Evolutionary conservation across 2,113 vertebrate species (phyloP).

Genomic region (Rallus limicola): DNA sequence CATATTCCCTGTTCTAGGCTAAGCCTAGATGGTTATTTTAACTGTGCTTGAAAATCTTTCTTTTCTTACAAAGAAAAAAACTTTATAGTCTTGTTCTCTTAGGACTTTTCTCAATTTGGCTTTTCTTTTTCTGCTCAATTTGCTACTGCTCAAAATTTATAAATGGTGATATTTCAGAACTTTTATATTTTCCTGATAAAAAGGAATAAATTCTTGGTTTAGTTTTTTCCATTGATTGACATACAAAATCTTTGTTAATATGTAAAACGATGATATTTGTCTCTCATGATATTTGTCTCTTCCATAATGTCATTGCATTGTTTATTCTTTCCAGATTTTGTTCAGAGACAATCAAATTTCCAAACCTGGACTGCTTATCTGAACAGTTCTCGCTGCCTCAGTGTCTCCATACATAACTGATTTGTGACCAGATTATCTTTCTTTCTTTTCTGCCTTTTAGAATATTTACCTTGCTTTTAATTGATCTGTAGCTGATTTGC

Average conservation of each 20-base stretch:
- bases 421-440: neutral
- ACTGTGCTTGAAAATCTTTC: neutral
- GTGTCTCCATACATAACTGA: neutral
- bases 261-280: neutral
- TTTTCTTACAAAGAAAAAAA: neutral
- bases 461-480: neutral
- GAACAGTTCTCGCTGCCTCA: neutral
- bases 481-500: neutral
- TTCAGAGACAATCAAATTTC: neutral
- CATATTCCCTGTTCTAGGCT: neutral
- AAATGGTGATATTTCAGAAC: neutral
- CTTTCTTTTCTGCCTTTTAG: neutral
- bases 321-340: neutral
- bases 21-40: neutral
- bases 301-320: neutral
- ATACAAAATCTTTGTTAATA: neutral
- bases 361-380: neutral
- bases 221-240: neutral
- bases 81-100: neutral
- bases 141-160: neutral
- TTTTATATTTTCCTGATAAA: neutral
- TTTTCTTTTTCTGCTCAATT: neutral
- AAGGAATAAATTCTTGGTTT: neutral
- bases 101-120: neutral
- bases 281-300: neutral